These are phyloP conservation scores for Panulirus ornatus DNA, from an alignment of 1,140 invertebrate genomes.

Conservation along the genomic window DNA sequence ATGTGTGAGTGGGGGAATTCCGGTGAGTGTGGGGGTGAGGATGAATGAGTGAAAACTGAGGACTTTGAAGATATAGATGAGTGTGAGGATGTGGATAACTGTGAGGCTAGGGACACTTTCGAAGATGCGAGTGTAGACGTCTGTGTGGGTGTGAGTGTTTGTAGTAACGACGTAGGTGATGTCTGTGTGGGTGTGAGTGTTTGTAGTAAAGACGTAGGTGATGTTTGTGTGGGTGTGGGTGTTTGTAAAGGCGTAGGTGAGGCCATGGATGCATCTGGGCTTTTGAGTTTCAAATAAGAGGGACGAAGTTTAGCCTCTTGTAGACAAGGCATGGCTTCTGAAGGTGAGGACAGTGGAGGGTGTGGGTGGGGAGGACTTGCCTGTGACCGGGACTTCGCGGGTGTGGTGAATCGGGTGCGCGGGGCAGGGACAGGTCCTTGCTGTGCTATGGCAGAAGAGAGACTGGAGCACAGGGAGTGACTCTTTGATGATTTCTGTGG, in stretches of 20 bases:
- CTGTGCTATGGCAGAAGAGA: neutral
- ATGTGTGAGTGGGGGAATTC: no score
- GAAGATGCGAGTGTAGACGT: neutral
- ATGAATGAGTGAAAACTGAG: neutral
- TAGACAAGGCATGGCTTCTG: no score
- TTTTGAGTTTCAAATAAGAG: neutral
- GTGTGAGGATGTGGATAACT: neutral
- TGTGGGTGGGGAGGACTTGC: neutral
- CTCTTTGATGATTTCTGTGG: neutral
- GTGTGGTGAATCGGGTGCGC: neutral
- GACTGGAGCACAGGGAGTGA: neutral
- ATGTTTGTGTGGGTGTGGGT: neutral
- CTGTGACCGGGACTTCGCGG: neutral
- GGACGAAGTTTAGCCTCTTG: neutral
- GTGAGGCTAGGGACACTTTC: no score
- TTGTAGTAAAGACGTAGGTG: no score
- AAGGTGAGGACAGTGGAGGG: no score
- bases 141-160: neutral
- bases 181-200: neutral
- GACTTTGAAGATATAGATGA: neutral
- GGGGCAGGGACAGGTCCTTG: neutral
- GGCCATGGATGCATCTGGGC: no score
- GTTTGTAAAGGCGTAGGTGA: no score
- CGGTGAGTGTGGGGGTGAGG: neutral
- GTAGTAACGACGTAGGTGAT: no score